Evolutionary conservation across 2,113 vertebrate genomes (phyloP).

Genomic region (Ochotona princeps): DNA sequence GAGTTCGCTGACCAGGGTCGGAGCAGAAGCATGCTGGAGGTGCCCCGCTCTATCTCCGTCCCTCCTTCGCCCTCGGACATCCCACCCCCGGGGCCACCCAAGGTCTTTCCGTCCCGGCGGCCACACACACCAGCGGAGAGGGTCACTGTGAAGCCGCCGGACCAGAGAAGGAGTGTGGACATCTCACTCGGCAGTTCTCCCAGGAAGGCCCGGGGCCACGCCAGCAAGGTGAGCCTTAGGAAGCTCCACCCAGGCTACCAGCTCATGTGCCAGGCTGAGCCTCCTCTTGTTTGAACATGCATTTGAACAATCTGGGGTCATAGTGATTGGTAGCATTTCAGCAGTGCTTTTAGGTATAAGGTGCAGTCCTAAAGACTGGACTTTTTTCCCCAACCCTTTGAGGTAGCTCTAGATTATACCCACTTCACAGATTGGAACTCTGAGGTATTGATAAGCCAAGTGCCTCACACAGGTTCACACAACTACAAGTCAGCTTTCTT

Average conservation of each 20-base stretch:
- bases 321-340: not conserved
- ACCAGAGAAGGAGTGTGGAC: constrained; percentile 88
- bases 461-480: not conserved
- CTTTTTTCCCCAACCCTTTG: not conserved
- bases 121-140: constrained; percentile 96
- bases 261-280: not conserved
- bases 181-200: constrained; percentile 91
- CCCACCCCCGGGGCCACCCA: constrained; percentile 90
- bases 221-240: constrained; percentile 89
- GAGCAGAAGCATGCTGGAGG: constrained; percentile 93
- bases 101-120: constrained; percentile 89
- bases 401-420: not conserved
- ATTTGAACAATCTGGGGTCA: not conserved
- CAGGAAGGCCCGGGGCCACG: constrained; percentile 87
- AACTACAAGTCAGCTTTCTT: not conserved
- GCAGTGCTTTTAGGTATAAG: not conserved
- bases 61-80: constrained; percentile 96
- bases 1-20: constrained; percentile 91
- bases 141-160: constrained; percentile 92
- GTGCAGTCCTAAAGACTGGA: not conserved
- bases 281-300: not conserved
- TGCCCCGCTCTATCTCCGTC: constrained; percentile 96
- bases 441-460: not conserved
- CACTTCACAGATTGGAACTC: not conserved
- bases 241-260: not conserved